These are phyloP conservation scores for Rhopalosiphum maidis DNA, from an alignment of 1,140 invertebrate genomes.

Conservation along the genomic window DNA sequence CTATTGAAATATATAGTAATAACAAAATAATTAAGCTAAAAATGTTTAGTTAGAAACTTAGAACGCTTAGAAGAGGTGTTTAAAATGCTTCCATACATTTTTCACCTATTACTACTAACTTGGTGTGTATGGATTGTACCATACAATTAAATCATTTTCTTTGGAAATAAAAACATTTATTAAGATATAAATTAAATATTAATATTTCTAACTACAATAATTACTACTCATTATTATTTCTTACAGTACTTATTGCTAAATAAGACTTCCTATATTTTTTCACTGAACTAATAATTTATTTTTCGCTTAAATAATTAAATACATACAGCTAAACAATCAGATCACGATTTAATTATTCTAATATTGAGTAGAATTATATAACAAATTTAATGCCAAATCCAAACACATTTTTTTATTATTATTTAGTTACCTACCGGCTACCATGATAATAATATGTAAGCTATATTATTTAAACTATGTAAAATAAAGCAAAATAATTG, in stretches of 20 bases:
- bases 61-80: neutral
- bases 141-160: neutral
- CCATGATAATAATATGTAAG: neutral
- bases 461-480: neutral
- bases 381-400: neutral
- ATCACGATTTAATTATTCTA: neutral
- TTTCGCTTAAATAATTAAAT: neutral
- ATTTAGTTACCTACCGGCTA: neutral
- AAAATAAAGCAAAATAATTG: constrained; percentile 15
- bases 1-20: neutral
- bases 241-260: neutral
- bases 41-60: neutral
- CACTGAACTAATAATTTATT: neutral
- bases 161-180: neutral
- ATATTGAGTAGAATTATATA: neutral
- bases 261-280: neutral
- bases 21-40: neutral
- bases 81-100: neutral
- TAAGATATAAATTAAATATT: neutral
- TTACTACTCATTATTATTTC: neutral
- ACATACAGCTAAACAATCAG: neutral
- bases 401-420: neutral
- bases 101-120: neutral
- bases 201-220: neutral
- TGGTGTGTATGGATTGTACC: neutral